phyloP scores from a whole-genome alignment of 2,888 invertebrate genomes.

The Lasioglossum marginatum region DNA sequence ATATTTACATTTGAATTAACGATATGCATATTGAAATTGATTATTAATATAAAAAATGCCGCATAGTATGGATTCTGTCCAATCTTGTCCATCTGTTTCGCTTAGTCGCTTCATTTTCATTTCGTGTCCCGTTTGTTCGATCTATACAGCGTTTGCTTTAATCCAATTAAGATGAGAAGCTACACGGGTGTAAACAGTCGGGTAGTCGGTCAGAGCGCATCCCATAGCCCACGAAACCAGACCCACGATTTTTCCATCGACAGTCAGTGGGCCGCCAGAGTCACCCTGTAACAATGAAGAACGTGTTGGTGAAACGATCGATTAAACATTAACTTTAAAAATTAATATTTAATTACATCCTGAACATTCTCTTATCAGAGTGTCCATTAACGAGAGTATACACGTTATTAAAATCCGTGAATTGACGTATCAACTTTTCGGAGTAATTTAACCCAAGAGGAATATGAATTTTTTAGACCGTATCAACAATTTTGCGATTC shows the following conservation, averaged over 20 bases:
- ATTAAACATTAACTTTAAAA: not conserved
- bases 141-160: constrained; percentile 45
- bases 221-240: constrained; percentile 78
- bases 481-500: not conserved
- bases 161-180: constrained; percentile 67
- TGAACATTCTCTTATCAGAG: not conserved
- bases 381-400: too few species aligned
- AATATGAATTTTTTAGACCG: not conserved
- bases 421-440: not conserved
- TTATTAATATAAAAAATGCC: not conserved
- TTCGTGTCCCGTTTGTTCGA: not conserved
- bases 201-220: constrained; percentile 73
- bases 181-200: constrained; percentile 78
- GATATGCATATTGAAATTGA: not conserved
- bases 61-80: not conserved
- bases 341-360: not conserved
- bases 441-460: not conserved
- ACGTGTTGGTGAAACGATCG: not conserved
- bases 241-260: constrained; percentile 76
- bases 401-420: too few species aligned
- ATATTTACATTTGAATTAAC: not conserved
- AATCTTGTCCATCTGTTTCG: not conserved
- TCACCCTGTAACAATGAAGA: constrained; percentile 72
- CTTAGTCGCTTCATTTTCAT: not conserved
- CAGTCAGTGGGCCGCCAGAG: constrained; percentile 79